Base-by-base conservation (phyloP, 1,140 invertebrate species). In the Ceratina japonica region DNA sequence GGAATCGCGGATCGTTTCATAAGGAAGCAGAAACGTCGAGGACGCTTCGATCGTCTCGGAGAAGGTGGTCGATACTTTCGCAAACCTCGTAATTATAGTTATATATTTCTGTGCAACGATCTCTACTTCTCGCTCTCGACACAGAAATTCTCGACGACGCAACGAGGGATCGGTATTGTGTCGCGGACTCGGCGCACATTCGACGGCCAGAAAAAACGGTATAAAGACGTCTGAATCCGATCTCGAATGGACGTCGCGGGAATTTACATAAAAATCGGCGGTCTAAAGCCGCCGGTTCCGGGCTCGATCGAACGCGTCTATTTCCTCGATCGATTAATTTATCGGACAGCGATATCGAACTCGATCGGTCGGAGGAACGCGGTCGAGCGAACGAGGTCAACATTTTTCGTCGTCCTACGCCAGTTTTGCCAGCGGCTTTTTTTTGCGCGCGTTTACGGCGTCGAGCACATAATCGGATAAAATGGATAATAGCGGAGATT, bases 401-500 rank as follows among this genome's bases (percentile, higher is more conserved):
- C 24, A 24, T 13, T 20, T 44, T 44, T 20, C 16, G 13, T 22
- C 63, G 13, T 18, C 4, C 63, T 15, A 20, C 63, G 12, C 63
- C n/a, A 65, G n/a, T 65, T 64, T 65, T 44, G 20, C 13, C 31
- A 24, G 13, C 63, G 15, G 31, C 44, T 65, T 65, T 22, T 44
- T 44, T 44, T 44, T 44, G 27, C 27, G n/a, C 63, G 27, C 63
- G 63, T 37, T 64, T 27, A 7, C 31, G 7, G 31, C 31, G 22
- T 20, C 22, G 3, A 3, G 22, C 59, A 44, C 18, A 64, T 64
- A 64, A 64, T 64, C 63, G 31, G 31, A 64, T 31, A 37, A 64
- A 64, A 64, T 64, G 31, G 63, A 64, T 64, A 64, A 64, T 64
- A 37, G 13, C 63, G 31, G 31, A 64, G 27, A 64, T 64, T 37